Evolutionary conservation across 2,888 invertebrate species (phyloP), one percentile per base, ranked within the genome.

Genomic region (Trissoscelio sp.): DNA sequence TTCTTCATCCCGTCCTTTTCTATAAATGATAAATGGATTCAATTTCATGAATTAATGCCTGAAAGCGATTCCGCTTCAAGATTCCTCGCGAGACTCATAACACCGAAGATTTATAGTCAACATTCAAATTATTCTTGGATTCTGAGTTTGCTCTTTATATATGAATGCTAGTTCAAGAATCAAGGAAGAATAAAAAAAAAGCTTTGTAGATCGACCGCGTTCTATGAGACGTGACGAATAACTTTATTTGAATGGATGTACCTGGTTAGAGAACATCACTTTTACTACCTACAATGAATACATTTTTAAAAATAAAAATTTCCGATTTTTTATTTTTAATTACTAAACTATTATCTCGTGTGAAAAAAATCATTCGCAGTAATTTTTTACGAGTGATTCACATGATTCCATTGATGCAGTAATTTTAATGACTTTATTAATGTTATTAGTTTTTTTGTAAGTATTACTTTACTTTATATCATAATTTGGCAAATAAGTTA

Each of bases 21-120:
- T 57, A 81, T 83, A 81, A 83, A 83, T 81, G 81, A 83, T 81
- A 69, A 73, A 81, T 73, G 77, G 64, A 81, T 81, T 81, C 81
- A 83, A 83, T 81, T 77, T 70, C 77, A 42, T 64, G 73, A 83
- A 83, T 83, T 78, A 80, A 83, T 80, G 78, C 51, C 51, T 70
- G 79, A 78, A 67, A 67, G 69, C 66, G 78, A 80, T 78, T 58
- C 51, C 80, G 72, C 66, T 78, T 66, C 80, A 72, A 74, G 83
- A 81, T 80, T 74, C 78, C 80, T 81, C 78, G 64, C 48, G 82
- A 80, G 82, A 77, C 79, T 82, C 82, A 78, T 80, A 81, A 80
- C 78, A 48, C 48, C 46, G 57, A 51, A 66, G 78, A 83, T 83
- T 83, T 83, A 80, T 83, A 42, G 44, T 46, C 53, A 22, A 64